A percentile compares a stretch with the other conserved stretches of the same genome.
These are phyloP conservation scores for Calcarius ornatus DNA, from an alignment of 2,113 vertebrate genomes.

Conservation along the genomic window DNA sequence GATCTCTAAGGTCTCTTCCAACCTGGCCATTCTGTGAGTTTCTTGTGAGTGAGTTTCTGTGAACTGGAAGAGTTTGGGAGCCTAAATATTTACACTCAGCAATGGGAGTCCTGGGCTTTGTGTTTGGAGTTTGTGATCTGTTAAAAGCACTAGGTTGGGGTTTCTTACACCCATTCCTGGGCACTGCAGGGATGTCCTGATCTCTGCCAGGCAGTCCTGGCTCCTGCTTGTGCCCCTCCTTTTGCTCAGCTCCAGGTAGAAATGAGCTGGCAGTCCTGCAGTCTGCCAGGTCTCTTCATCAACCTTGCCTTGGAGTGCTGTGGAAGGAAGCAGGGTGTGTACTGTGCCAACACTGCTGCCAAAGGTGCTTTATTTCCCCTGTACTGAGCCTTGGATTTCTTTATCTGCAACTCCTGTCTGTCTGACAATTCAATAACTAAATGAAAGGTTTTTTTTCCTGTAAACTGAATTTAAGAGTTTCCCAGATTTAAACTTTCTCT, in stretches of 20 bases:
- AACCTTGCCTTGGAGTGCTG: neutral
- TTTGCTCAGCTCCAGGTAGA: neutral
- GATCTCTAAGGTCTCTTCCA: neutral
- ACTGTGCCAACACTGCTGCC: neutral
- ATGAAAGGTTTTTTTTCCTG: neutral
- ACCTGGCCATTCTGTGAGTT: neutral
- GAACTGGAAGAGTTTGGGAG: neutral
- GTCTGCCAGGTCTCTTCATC: neutral
- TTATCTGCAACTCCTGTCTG: neutral
- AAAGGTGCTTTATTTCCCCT: neutral
- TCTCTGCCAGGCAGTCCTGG: neutral
- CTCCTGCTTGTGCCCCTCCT: neutral
- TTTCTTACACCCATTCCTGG: neutral
- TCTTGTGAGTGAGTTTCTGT: neutral
- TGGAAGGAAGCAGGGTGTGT: neutral
- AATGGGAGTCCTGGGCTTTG: neutral
- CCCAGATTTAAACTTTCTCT: neutral
- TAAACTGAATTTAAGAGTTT: neutral
- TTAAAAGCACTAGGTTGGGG: neutral
- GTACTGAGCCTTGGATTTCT: neutral
- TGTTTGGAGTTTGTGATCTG: neutral
- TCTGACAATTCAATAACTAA: neutral
- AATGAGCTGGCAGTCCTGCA: neutral
- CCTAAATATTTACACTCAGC: neutral
- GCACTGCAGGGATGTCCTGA: neutral